Evolutionary conservation across 1,140 invertebrate species (phyloP), one percentile per base, ranked within the genome.

Genomic region (Lepeophtheirus salmonis): DNA sequence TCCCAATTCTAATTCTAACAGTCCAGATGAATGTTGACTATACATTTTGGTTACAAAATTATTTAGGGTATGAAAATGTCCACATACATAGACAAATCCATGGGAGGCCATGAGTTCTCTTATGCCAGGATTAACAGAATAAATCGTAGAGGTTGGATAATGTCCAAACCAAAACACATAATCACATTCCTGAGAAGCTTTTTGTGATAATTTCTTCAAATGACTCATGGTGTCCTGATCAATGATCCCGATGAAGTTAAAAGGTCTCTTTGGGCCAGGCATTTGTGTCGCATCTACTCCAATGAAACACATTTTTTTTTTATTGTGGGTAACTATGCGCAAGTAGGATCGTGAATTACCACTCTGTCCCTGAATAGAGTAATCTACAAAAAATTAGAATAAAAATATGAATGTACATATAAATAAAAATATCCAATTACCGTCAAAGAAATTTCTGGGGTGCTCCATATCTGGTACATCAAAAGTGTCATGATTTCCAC

Each of bases 401-500:
- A 41, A 10, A 41, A 10, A n/a, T 41, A 10, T n/a, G n/a, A 41
- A 41, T 41, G 30, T 41, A 41, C 30, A n/a, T 41, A 41, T 41
- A n/a, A n/a, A n/a, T n/a, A n/a, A n/a, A n/a, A n/a, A n/a, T n/a
- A n/a, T n/a, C n/a, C n/a, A n/a, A n/a, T n/a, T 26, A 25, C 50
- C 16, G 52, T 21, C 22, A 50, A 60, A 61, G 10, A 23, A 14
- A 49, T 16, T 17, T 10, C 24, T 55, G 17, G 20, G 22, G 51
- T 48, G 51, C 20, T 63, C 13, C 17, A 41, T 17, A 25, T n/a
- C 18, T 2, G 23, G n/a, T 21, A 56, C 21, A 49, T 53, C 23
- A 22, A 52, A 64, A 65, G 69, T 75, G 90, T 88, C 89, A 80
- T 95, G 90, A 77, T 95, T 95, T 70, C 90, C 90, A 72, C 89